Evolutionary conservation across 2,888 invertebrate species (phyloP).

Genomic region (Microctonus aethiopoides): DNA sequence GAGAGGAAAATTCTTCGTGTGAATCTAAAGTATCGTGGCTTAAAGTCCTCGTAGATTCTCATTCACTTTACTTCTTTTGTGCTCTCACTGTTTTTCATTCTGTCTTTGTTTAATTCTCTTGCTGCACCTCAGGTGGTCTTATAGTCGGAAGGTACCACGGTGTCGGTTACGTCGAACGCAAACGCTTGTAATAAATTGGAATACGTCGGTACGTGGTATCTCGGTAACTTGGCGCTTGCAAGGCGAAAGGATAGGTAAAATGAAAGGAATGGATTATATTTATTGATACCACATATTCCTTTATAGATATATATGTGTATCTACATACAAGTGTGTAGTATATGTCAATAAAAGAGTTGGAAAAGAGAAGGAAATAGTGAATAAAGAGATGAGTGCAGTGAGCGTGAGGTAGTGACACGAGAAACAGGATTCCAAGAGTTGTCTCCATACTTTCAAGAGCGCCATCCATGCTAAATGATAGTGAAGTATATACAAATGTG

Average conservation of each 20-base stretch:
- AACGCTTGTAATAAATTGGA: slow-evolving; percentile 30
- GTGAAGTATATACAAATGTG: not conserved
- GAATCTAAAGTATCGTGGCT: slow-evolving; percentile 1
- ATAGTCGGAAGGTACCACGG: slow-evolving; percentile 20
- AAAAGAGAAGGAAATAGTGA: not conserved
- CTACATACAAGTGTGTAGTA: not conserved
- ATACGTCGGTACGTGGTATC: slow-evolving; percentile 28
- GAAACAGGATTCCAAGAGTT: slow-evolving; percentile 13
- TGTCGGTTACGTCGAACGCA: slow-evolving; percentile 31
- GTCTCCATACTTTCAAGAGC: not conserved
- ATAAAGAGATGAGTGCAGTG: slow-evolving; percentile 5
- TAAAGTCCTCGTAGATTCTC: slow-evolving; percentile 30
- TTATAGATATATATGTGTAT: not conserved
- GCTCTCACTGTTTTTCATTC: not conserved
- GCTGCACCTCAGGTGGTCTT: slow-evolving; percentile 29
- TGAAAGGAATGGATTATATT: slow-evolving; percentile 27
- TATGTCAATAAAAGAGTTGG: not conserved
- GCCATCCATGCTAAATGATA: not conserved
- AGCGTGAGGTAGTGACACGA: slow-evolving; percentile 2
- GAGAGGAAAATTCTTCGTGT: not conserved
- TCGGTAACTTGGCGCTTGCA: slow-evolving; percentile 17
- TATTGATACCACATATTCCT: slow-evolving; percentile 13
- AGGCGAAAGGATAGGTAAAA: not conserved
- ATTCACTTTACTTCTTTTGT: slow-evolving; percentile 9
- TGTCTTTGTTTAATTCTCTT: not conserved